Base-by-base conservation (phyloP, 1,140 invertebrate species). In the Tetranychus urticae region DNA sequence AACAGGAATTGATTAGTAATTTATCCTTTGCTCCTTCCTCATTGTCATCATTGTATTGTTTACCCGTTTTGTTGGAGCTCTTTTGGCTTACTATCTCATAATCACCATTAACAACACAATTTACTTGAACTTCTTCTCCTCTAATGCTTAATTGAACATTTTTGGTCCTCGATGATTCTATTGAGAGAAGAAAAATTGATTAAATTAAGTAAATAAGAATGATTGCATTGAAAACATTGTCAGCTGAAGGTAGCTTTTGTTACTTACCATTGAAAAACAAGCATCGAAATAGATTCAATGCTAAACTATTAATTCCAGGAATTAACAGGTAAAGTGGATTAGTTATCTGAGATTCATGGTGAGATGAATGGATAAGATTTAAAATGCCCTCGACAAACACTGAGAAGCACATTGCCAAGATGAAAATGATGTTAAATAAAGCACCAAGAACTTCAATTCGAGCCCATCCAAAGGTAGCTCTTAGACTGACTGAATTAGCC, bases 401-500 rank as follows among this genome's bases (percentile, higher is more conserved):
- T 0, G 86, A 85, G 66, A 90, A 86, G 54, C 83, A 83, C 39
- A 90, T 79, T 0, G 88, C 88, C 1, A 81, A 80, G 60, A 90
- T 76, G 63, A 90, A 83, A 14, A 88, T 81, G 69, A 82, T 85
- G 47, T 84, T 85, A n/a, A 82, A 80, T 12, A 88, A 72, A 74
- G 84, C 82, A 52, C 81, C 83, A 5, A 89, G 71, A 1, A 91
- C 82, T 67, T 90, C 86, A 36, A 89, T 83, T 58, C 88, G 77
- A 1, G 86, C 84, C 86, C 87, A 92, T 1, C 88, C 88, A 65
- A 92, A 92, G 0, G 87, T 92, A 35, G 37, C 42, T 89, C 52
- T 81, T 61, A 89, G 75, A 61, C 79, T 78, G 34, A 77, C 78
- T 81, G 88, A 88, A 66, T 87, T 86, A 61, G 87, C 88, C 85